Evolutionary conservation across 2,113 vertebrate genomes (phyloP).

Genomic region (Ramphastos sulfuratus): DNA sequence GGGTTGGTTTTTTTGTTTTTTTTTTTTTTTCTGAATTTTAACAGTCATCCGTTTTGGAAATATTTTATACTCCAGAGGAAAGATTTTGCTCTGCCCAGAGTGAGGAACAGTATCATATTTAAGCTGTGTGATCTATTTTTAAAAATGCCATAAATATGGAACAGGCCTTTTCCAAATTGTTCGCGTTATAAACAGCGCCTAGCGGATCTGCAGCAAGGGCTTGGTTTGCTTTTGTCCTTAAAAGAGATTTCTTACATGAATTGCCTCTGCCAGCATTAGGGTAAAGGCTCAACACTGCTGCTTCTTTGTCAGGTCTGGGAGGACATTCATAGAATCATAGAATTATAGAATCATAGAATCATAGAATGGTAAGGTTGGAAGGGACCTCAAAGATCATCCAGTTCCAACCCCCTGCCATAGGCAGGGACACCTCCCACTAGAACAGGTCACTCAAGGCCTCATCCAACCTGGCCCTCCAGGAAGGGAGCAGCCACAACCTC

Average conservation of each 20-base stretch:
- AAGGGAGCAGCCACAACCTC: no score
- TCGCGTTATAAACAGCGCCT: not conserved
- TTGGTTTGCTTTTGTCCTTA: not conserved
- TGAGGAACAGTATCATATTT: conserved; percentile 59
- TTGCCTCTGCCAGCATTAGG: not conserved
- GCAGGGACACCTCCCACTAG: no score
- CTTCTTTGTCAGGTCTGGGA: fast-evolving
- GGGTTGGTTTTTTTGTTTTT: no score
- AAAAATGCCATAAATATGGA: conserved; percentile 41
- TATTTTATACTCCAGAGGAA: conserved; percentile 63
- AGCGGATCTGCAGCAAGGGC: not conserved
- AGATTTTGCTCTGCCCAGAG: conserved; percentile 53
- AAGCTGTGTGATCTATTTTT: conserved; percentile 70
- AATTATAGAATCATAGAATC: no score
- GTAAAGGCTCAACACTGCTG: not conserved
- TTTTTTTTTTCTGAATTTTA: conserved; percentile 50
- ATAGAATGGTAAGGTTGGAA: no score
- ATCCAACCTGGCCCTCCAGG: no score
- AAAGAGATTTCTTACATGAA: not conserved
- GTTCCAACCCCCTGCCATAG: no score
- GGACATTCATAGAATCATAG: no score
- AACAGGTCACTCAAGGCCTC: no score
- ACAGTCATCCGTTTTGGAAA: conserved; percentile 57
- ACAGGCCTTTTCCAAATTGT: conserved; percentile 27
- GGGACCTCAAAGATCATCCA: no score